phyloP scores from a whole-genome alignment of 2,113 vertebrate species.

The Donacobius atricapilla region DNA sequence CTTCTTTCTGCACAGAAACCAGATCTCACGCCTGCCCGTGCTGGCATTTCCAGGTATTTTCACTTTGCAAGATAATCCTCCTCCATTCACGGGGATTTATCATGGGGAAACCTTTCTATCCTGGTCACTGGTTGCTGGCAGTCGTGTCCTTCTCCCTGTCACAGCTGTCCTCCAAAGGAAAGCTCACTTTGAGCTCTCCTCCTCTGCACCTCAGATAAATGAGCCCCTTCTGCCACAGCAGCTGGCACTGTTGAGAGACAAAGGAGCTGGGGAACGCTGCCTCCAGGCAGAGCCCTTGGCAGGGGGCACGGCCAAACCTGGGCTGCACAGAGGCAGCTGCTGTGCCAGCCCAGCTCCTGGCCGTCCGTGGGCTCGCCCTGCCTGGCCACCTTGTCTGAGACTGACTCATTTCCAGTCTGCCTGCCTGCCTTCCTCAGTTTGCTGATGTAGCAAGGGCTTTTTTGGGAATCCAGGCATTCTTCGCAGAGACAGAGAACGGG shows the following conservation, averaged over 20 bases:
- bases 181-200: not conserved
- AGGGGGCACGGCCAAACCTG: not conserved
- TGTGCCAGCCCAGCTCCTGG: not conserved
- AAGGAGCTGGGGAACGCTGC: not conserved
- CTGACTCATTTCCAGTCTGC: not conserved
- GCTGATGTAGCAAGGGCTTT: not conserved
- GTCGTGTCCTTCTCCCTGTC: not conserved
- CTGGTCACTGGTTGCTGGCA: not conserved
- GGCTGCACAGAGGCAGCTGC: not conserved
- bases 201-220: not conserved
- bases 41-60: not conserved
- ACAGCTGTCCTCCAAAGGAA: not conserved
- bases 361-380: fast-evolving
- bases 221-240: not conserved
- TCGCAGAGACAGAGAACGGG: not conserved
- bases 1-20: not conserved
- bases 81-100: not conserved
- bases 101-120: not conserved
- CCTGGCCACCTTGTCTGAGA: not conserved
- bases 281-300: not conserved
- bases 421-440: not conserved
- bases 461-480: not conserved
- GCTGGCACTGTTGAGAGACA: fast-evolving
- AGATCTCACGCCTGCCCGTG: not conserved
- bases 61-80: not conserved